A percentile compares a stretch with the other conserved stretches of the same genome.
These are phyloP conservation scores for Wiebesia pumilae DNA, from an alignment of 1,140 invertebrate species.

Conservation along the genomic window DNA sequence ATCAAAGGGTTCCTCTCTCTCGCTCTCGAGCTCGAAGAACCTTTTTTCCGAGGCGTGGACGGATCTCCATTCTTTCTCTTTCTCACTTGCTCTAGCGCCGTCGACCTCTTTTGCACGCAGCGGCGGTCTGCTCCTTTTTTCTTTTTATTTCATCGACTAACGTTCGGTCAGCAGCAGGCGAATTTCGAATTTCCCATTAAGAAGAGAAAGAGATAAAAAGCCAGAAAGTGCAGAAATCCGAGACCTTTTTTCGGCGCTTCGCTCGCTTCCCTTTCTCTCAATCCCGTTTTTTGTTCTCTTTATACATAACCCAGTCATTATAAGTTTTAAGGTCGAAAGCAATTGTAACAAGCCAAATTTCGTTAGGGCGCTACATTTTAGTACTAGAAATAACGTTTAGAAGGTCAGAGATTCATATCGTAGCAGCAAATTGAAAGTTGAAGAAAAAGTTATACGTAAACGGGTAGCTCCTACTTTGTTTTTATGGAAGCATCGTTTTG, in stretches of 20 bases:
- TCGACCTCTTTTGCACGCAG: constrained; percentile 51
- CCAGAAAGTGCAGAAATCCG: background rate
- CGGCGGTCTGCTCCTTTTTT: constrained; percentile 19
- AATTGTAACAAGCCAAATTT: background rate
- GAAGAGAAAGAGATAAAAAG: constrained; percentile 15
- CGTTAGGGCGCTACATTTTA: background rate
- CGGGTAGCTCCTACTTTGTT: background rate
- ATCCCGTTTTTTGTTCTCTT: constrained; percentile 49
- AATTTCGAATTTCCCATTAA: constrained; percentile 17
- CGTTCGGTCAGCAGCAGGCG: background rate
- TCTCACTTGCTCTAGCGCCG: constrained; percentile 14
- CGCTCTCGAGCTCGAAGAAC: constrained; percentile 16
- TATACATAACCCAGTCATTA: constrained; percentile 18
- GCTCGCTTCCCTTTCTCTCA: constrained; percentile 17
- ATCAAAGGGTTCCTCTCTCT: constrained; percentile 45
- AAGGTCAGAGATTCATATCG: background rate
- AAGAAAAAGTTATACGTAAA: background rate
- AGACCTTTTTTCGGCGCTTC: constrained; percentile 26
- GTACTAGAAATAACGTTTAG: background rate
- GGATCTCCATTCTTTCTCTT: constrained; percentile 31
- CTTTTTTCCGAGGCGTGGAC: constrained; percentile 49
- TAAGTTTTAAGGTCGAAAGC: background rate
- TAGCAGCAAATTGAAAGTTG: too few relatives aligned
- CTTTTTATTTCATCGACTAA: constrained; percentile 22
- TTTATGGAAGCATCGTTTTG: background rate